Evolutionary conservation across 1,140 invertebrate genomes (phyloP).

Genomic region (Penaeus indicus): DNA sequence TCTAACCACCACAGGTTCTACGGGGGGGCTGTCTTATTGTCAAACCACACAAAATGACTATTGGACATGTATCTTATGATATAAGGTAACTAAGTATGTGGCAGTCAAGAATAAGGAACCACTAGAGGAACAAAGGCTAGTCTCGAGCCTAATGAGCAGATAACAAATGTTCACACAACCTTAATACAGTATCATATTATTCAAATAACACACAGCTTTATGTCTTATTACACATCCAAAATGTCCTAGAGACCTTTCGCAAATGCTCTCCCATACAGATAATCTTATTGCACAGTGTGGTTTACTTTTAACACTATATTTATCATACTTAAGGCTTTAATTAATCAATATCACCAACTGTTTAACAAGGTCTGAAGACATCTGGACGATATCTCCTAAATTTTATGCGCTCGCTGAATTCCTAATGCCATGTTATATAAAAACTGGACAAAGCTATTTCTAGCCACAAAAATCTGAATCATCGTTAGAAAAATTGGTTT

Average conservation of each 20-base stretch:
- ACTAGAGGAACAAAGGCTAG: conserved; percentile 37
- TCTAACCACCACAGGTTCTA: conserved; percentile 15
- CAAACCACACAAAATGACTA: conserved; percentile 35
- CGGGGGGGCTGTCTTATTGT: not conserved
- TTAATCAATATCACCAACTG: too few species aligned
- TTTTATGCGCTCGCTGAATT: too few species aligned
- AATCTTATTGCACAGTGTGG: too few species aligned
- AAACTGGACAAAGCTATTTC: too few species aligned
- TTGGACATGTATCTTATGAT: conserved; percentile 10
- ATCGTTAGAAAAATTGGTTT: too few species aligned
- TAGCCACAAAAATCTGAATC: too few species aligned
- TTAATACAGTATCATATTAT: conserved; percentile 20
- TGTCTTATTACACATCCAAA: conserved; percentile 2
- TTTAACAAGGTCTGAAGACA: too few species aligned
- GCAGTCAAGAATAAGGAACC: conserved; percentile 34
- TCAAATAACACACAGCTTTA: conserved; percentile 20
- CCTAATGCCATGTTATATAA: too few species aligned
- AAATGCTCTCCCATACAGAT: not conserved
- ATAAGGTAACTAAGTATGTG: conserved; percentile 40
- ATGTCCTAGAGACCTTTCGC: conserved; percentile 35
- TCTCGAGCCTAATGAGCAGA: conserved; percentile 31
- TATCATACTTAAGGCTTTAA: too few species aligned
- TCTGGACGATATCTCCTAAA: too few species aligned
- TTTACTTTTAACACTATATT: too few species aligned
- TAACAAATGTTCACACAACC: conserved; percentile 39